Evolutionary conservation across 2,113 vertebrate species (phyloP).

Genomic region (Coturnix japonica): DNA sequence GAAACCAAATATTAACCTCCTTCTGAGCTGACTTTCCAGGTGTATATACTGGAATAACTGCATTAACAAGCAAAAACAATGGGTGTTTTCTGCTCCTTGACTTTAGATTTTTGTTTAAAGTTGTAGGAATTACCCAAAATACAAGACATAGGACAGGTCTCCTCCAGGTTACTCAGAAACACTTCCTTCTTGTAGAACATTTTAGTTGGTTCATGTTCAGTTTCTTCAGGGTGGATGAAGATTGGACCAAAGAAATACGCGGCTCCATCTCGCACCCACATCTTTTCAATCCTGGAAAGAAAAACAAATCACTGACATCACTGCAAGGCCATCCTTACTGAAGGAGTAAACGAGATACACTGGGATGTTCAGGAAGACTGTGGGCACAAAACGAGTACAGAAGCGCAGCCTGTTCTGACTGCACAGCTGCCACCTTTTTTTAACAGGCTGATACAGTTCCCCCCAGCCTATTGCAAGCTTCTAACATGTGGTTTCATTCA

Average conservation of each 20-base stretch:
- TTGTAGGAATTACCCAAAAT: slow-evolving; percentile 86
- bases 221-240: slow-evolving; percentile 98
- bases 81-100: not conserved
- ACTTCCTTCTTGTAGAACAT: slow-evolving; percentile 99
- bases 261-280: slow-evolving; percentile 97
- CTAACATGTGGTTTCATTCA: not conserved
- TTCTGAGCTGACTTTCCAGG: not conserved
- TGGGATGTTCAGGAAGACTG: not conserved
- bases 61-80: not conserved
- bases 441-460: not conserved
- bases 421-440: not conserved
- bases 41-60: not conserved
- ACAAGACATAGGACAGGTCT: slow-evolving; percentile 96
- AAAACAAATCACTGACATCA: slow-evolving; percentile 17
- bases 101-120: not conserved
- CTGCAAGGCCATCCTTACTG: not conserved
- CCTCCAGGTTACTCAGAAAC: slow-evolving; percentile 97
- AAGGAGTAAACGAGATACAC: not conserved
- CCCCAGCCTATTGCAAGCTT: not conserved
- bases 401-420: not conserved
- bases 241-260: slow-evolving; percentile 98
- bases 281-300: slow-evolving; percentile 88
- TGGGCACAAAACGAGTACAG: not conserved
- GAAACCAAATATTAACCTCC: not conserved
- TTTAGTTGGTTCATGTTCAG: slow-evolving; percentile 97